Base-by-base conservation (phyloP, 2,888 invertebrate genomes). In the Pterobdella sp. region DNA sequence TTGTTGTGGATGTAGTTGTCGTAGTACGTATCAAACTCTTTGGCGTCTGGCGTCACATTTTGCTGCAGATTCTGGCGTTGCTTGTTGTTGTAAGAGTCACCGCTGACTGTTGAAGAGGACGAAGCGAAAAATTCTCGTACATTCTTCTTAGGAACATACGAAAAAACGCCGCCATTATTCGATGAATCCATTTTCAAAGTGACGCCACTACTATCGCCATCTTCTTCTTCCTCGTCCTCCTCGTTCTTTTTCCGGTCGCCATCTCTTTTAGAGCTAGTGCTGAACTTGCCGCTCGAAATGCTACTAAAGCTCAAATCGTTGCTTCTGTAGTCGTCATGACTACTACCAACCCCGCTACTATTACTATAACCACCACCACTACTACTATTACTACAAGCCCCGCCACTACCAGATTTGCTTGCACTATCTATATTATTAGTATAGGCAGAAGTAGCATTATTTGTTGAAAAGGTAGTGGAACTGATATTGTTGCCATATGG, bases 141-240 rank as follows among this genome's bases (percentile, higher is more conserved):
- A 3, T 56, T 7, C 60, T 26, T 56, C 42, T 42, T 18, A 18
- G 42, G 42, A 7, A 42, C 42, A 18, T 42, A 42, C 7, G 7
- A 14, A 7, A 42, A 42, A 18, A 42, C 18, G 18, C 42, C 42
- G 18, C 18, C 42, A 18, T 42, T 7, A 26, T 26, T 26, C n/a
- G 60, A 56, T 4, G 10, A 26, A 26, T 3, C 26, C 60, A 56
- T 7, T 26, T 56, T 56, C 60, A 56, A 56, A 7, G 60, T 56
- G n/a, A 56, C n/a, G 4, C 60, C 60, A 56, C 60, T 56, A 26
- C 60, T 56, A 26, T 56, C 60, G 18, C 60, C 60, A 14, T 56
- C 60, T 26, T n/a, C 60, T 56, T n/a, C 14, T 3, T 22, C 60
- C n/a, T 56, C 60, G 4, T 56, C 60, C n/a, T 56, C 60, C n/a